A percentile compares a stretch with the other conserved stretches of the same genome.
Conservation (phyloP, 2,888 invertebrate genomes). For the Yponomeuta plumbellus region DNA sequence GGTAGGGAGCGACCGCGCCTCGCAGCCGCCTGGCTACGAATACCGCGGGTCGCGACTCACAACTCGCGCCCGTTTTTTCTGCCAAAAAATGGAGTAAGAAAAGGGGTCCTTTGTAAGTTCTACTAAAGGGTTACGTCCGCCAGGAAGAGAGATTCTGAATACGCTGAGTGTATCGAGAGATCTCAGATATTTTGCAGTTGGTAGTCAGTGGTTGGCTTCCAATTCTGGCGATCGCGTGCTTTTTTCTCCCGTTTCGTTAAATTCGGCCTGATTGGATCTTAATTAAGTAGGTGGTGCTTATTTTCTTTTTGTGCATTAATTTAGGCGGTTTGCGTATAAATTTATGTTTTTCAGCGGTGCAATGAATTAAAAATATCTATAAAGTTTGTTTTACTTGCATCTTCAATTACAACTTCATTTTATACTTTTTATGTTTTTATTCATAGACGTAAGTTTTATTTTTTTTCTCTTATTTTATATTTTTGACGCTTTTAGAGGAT, state of each 20-base stretch:
- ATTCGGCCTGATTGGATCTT: constrained; percentile 1
- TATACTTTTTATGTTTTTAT: background rate
- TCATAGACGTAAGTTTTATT: no score
- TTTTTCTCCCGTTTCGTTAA: background rate
- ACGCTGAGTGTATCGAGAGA: background rate
- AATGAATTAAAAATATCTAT: background rate
- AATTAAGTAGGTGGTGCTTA: background rate
- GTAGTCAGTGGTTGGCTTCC: background rate
- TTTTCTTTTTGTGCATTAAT: background rate
- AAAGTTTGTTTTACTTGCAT: background rate
- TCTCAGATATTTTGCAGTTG: background rate
- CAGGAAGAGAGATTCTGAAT: background rate
- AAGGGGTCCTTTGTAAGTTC: constrained; percentile 46
- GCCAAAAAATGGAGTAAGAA: constrained; percentile 61
- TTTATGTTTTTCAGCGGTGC: background rate
- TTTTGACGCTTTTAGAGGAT: no score
- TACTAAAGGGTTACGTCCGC: background rate
- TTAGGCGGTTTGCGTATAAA: background rate
- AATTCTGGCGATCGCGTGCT: background rate
- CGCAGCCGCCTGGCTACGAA: constrained; percentile 65
- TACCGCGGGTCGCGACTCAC: constrained; percentile 40
- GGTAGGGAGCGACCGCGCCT: constrained; percentile 59
- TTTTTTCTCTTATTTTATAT: no score
- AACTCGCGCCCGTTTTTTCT: constrained; percentile 49
- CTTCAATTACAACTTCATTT: no score